Evolutionary conservation across 2,888 invertebrate genomes (phyloP).

Genomic region (Agonopterix subpropinquella): DNA sequence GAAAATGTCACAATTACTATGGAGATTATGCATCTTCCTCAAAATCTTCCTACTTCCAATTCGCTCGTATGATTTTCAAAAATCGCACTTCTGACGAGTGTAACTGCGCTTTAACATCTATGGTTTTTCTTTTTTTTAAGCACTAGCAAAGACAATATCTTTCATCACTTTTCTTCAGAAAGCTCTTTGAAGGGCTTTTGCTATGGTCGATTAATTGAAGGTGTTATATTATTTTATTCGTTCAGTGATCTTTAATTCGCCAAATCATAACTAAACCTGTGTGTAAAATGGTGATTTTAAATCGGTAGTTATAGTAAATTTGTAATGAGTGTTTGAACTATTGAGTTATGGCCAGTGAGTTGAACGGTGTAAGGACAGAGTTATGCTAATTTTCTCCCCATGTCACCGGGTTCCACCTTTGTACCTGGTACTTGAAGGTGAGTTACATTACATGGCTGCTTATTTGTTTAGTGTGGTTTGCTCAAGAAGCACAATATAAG

Average conservation of each 20-base stretch:
- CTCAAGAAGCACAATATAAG: slow-evolving; percentile 2
- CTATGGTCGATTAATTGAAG: slow-evolving; percentile 41
- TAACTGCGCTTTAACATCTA: no score
- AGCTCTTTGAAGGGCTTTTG: slow-evolving; percentile 24
- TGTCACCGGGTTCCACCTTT: slow-evolving; percentile 68
- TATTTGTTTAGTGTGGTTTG: slow-evolving; percentile 15
- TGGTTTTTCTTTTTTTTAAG: no score
- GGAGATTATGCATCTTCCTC: no score
- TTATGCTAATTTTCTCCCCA: slow-evolving; percentile 64
- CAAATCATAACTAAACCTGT: slow-evolving; percentile 45
- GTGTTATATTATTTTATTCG: slow-evolving; percentile 36
- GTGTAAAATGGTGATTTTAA: slow-evolving; percentile 34
- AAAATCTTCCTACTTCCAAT: no score
- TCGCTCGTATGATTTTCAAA: no score
- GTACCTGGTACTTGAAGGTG: slow-evolving; percentile 65
- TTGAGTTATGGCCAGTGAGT: slow-evolving; percentile 52
- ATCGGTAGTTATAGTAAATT: slow-evolving; percentile 25
- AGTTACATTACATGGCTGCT: slow-evolving; percentile 42
- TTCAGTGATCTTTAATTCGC: slow-evolving; percentile 22
- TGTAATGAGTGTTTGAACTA: slow-evolving; percentile 28
- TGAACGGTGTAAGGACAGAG: slow-evolving; percentile 58
- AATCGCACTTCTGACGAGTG: no score
- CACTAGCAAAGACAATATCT: no score
- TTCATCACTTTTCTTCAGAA: not conserved
- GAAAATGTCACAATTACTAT: no score